Conservation (phyloP, 2,113 vertebrate genomes). For the Balaenoptera acutorostrata region DNA sequence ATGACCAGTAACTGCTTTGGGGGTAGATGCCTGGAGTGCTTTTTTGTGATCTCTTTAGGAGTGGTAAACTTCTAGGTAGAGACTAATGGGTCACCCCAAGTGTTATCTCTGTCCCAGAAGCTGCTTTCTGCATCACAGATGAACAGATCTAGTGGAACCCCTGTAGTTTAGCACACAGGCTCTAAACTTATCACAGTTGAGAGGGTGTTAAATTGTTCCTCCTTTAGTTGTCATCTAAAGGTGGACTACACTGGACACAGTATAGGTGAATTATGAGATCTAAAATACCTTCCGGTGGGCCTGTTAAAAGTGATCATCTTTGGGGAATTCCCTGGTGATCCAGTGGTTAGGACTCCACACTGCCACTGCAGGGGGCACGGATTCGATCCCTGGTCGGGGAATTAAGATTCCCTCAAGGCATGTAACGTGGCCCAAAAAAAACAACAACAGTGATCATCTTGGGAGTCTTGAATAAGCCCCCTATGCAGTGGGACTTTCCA, state of each 20-base stretch:
- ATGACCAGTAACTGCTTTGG: neutral
- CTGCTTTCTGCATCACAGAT: neutral
- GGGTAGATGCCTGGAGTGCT: neutral
- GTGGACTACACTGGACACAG: neutral
- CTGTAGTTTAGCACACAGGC: neutral
- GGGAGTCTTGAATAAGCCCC: neutral
- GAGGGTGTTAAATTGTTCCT: neutral
- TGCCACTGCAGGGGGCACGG: neutral
- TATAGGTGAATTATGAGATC: slow-evolving; percentile 9
- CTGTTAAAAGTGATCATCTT: neutral
- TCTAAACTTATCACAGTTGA: neutral
- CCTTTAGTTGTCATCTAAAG: neutral
- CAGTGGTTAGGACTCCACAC: neutral
- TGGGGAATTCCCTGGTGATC: neutral
- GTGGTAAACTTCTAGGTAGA: neutral
- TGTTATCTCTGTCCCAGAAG: neutral
- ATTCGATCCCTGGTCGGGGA: neutral
- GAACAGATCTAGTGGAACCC: neutral
- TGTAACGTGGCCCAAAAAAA: neutral
- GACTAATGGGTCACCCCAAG: neutral
- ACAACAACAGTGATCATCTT: neutral
- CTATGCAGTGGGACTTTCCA: neutral
- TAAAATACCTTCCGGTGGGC: neutral
- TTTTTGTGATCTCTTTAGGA: neutral
- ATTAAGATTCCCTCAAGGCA: neutral